Evolutionary conservation across 2,888 invertebrate genomes (phyloP), one percentile per base, ranked within the genome.

Genomic region (Cerceris ruficornis): DNA sequence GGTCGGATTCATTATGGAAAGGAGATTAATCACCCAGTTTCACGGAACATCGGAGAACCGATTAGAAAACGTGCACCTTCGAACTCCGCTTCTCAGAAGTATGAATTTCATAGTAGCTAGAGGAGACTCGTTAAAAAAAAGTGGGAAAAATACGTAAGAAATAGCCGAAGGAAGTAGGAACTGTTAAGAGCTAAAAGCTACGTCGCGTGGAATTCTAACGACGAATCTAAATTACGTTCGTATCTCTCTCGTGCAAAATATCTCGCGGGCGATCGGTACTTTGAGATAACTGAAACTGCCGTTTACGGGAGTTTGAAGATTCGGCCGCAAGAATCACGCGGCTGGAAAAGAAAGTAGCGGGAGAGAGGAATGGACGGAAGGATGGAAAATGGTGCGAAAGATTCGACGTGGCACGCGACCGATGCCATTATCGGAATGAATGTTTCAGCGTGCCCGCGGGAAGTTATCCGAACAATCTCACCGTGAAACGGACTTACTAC

Each of bases 361-460:
- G 11, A 15, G 41, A 57, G 13, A 42, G n/a, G 64, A 52, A 42
- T 15, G 49, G 64, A 64, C 59, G 64, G 43, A 55, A 64, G 13
- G 42, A 52, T 52, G 46, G 59, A 64, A 62, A 69, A 75, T 64
- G 55, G 74, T 55, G 55, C 4, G 67, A 42, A 72, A 46, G 58
- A 61, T 61, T 64, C 64, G 64, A 64, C 60, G 57, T 58, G 82
- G 69, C 65, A 81, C 54, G 80, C 68, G 60, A 69, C 83, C 85
- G 81, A 85, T 81, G 71, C 74, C 81, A 79, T 85, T 85, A 85
- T 85, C 71, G 83, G 70, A 85, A 85, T 85, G 81, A 85, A 83
- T 81, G 83, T 83, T 83, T 73, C 69, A 75, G 15, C 73, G 67
- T 70, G 69, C 41, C 75, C 61, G 70, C 46, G 69, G 69, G 55